Base-by-base conservation (phyloP, 1,140 invertebrate genomes). In the Nomia melanderi region DNA sequence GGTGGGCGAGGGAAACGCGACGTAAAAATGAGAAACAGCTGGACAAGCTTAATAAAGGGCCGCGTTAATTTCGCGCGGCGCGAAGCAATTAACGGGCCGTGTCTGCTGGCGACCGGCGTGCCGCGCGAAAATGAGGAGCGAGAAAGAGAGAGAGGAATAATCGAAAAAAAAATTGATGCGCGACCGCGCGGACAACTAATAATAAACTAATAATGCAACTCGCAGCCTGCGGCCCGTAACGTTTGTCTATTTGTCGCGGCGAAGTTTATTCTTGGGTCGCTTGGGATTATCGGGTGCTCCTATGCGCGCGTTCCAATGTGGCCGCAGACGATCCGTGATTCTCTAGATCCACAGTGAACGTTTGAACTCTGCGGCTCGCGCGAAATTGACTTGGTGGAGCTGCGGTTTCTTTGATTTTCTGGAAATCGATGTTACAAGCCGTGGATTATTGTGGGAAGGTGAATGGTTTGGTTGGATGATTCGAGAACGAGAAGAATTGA, bases 191-290 rank as follows among this genome's bases (percentile, higher is more conserved):
- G 63, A 57, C 65, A 60, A 76, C 64, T 69, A 76, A 76, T 76
- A 76, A 76, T 69, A 69, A 76, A 60, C 73, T 76, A 76, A 76
- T 76, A 76, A 75, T 75, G 73, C 64, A 50, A 76, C 65, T 36
- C 20, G n/a, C 8, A 56, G 23, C 20, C 25, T 20, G 23, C 33
- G 60, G 60, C 53, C 53, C 25, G 23, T 56, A 47, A 56, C 33
- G 59, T 0, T 14, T 25, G 39, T 62, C 23, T 29, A n/a, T 62
- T 50, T 44, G 44, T 62, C 39, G 25, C 25, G 25, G 7, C 31
- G 29, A 33, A 62, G n/a, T 74, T 66, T 66, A 56, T 65, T 72
- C 53, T 29, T 65, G 27, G 33, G 62, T 25, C 25, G 17, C 41
- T 50, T 31, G 17, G 20, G 63, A 65, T 62, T 39, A 62, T 62